These are phyloP conservation scores for Drosophila saltans DNA, from an alignment of 1,140 invertebrate genomes.

Conservation along the genomic window DNA sequence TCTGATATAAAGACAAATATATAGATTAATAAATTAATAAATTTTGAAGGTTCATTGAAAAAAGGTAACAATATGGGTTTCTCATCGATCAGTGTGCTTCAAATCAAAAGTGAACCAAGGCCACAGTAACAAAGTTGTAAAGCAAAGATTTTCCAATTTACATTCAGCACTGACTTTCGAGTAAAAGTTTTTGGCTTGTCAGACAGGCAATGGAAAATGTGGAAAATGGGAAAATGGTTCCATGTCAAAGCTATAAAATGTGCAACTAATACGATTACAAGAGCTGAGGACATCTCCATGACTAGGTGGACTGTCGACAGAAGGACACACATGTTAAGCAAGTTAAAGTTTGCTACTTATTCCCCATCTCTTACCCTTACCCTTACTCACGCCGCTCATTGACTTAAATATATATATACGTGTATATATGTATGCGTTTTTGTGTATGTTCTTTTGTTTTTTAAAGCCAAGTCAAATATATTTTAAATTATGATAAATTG, in stretches of 20 bases:
- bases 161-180: not conserved
- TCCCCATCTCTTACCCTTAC: not conserved
- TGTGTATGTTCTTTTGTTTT: not conserved
- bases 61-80: no score
- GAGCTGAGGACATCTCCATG: not conserved
- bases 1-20: no score
- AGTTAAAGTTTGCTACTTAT: slow-evolving; percentile 9
- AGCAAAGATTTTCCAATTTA: not conserved
- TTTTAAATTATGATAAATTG: slow-evolving; percentile 76
- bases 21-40: no score
- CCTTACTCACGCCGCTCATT: not conserved
- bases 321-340: slow-evolving; percentile 19
- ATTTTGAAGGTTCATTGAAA: no score
- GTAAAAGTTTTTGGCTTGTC: slow-evolving; percentile 1
- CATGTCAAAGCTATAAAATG: slow-evolving; percentile 68
- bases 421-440: not conserved
- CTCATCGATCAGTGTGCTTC: not conserved
- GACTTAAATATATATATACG: not conserved
- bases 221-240: slow-evolving; percentile 5
- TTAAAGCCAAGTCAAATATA: slow-evolving; percentile 55
- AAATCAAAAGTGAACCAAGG: not conserved
- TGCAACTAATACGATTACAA: slow-evolving; percentile 80
- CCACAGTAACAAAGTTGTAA: not conserved
- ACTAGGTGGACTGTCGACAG: slow-evolving; percentile 4
- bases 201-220: slow-evolving; percentile 19